Base-by-base conservation (phyloP, 2,113 vertebrate species). In the Embiotoca jacksoni region DNA sequence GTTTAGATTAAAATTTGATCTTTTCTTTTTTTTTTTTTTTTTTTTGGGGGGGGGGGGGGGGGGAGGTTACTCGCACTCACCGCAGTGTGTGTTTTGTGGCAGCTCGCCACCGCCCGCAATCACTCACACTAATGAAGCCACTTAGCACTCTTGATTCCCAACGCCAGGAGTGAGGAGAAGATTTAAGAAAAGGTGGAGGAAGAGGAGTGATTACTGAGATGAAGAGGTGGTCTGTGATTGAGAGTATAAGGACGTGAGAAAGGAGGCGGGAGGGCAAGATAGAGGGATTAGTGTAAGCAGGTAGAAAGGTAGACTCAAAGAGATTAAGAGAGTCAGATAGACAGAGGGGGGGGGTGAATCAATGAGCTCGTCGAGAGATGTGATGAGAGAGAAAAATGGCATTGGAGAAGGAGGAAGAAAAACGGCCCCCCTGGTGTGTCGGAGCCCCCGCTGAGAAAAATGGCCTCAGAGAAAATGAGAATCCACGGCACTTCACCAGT, bases 301-400 rank as follows among this genome's bases (percentile, higher is more conserved):
- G 80, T 83, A 75, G 83, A 73, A 72, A 72, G 89, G 75, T 72
- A 72, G 89, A 87, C 72, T 85, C 37, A 9, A 7, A 66, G 81
- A 82, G 89, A 91, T 84, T 86, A 81, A 77, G 82, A 88, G 78
- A 72, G 74, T 8, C 67, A 89, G 87, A 85, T 46, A 65, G 78
- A 78, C 35, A 3, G 57, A 79, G 79, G 56, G 58, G 52, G 23
- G 54, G 67, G 75, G 78, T 46, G 74, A 86, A 92, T 92, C 91
- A 87, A 91, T 92, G 89, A 69, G 85, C 63, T 23, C 1, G 87
- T 89, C 88, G 80, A 66, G 78, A 61, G 83, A 84, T 78, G 89
- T 74, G 88, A 84, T 55, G 85, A 75, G 88, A 78, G 72, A 72
- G 78, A 74, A 55, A 82, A 75, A 85, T 78, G 79, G 81, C 72